Conservation (phyloP, 2,113 vertebrate species). For the Xyliphius kryptos region DNA sequence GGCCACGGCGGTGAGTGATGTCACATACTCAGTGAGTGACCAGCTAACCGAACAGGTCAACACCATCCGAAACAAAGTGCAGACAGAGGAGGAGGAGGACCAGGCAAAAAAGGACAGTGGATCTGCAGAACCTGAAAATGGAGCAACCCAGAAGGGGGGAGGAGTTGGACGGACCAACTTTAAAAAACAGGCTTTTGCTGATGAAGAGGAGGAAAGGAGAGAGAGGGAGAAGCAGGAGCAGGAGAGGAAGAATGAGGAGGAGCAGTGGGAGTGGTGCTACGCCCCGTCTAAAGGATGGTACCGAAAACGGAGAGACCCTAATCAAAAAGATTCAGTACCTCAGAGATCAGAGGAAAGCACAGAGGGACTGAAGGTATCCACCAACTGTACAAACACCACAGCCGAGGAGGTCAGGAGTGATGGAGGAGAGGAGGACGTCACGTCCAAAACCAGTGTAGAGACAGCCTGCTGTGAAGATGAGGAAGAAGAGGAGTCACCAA, state of each 20-base stretch:
- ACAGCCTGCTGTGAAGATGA: not conserved
- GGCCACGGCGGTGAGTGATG: conserved; percentile 77
- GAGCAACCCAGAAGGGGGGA: not conserved
- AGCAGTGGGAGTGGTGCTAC: conserved; percentile 37
- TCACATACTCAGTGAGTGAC: conserved; percentile 74
- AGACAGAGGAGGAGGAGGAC: conserved; percentile 64
- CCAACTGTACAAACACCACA: too few species aligned
- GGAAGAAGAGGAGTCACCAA: too few species aligned
- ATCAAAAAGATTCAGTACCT: conserved; percentile 2
- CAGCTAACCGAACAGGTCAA: conserved; percentile 86
- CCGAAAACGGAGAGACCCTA: conserved; percentile 27
- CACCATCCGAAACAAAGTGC: conserved; percentile 74
- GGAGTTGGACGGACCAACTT: conserved; percentile 20
- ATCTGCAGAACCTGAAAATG: too few species aligned
- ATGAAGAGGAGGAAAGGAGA: conserved; percentile 45
- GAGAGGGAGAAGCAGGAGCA: conserved; percentile 42
- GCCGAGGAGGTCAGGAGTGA: not conserved
- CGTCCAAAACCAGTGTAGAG: not conserved
- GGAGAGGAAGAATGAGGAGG: conserved; percentile 35
- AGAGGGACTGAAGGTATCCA: too few species aligned
- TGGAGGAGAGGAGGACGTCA: conserved; percentile 1
- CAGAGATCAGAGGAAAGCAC: too few species aligned
- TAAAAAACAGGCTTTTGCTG: conserved; percentile 12
- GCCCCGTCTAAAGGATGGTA: conserved; percentile 25
- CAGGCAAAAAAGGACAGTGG: conserved; percentile 34